Conservation (phyloP, 1,140 invertebrate genomes). For the Ceratoteleas bidentatus region DNA sequence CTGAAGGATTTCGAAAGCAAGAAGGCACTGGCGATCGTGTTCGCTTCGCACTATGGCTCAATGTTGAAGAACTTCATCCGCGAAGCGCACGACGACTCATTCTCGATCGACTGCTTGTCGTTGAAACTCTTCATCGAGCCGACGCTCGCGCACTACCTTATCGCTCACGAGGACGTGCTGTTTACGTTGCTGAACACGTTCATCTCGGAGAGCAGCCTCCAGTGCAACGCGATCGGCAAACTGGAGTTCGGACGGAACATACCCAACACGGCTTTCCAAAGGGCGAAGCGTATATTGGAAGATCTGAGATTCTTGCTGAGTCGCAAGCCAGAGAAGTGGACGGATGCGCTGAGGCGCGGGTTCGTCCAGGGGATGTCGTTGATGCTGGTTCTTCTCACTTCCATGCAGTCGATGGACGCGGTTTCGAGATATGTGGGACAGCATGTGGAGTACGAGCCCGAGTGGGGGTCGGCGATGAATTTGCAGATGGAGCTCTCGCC, state of each 20-base stretch:
- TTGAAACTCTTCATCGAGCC: constrained; percentile 99
- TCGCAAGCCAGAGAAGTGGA: constrained; percentile 89
- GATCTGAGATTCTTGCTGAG: constrained; percentile 95
- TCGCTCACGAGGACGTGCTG: constrained; percentile 93
- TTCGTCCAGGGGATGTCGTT: too few relatives aligned
- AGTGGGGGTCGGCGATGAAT: constrained; percentile 99
- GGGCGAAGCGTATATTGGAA: constrained; percentile 94
- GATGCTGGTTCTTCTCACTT: too few relatives aligned
- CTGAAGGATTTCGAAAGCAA: constrained; percentile 97
- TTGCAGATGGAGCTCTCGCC: constrained; percentile 96
- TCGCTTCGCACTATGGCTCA: constrained; percentile 91
- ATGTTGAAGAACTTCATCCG: constrained; percentile 97
- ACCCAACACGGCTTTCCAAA: constrained; percentile 88
- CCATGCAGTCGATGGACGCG: too few relatives aligned
- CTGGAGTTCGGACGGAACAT: constrained; percentile 88
- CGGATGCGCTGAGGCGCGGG: too few relatives aligned
- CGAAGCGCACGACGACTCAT: constrained; percentile 98
- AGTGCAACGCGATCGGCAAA: constrained; percentile 87
- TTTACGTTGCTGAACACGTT: constrained; percentile 94
- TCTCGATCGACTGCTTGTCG: constrained; percentile 96
- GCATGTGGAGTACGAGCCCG: constrained; percentile 99
- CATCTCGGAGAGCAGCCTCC: constrained; percentile 90
- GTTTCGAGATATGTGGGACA: constrained; percentile 94
- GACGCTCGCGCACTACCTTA: constrained; percentile 94
- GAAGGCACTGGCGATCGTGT: constrained; percentile 91